phyloP scores from a whole-genome alignment of 1,140 invertebrate species.

The Eurosta solidaginis region DNA sequence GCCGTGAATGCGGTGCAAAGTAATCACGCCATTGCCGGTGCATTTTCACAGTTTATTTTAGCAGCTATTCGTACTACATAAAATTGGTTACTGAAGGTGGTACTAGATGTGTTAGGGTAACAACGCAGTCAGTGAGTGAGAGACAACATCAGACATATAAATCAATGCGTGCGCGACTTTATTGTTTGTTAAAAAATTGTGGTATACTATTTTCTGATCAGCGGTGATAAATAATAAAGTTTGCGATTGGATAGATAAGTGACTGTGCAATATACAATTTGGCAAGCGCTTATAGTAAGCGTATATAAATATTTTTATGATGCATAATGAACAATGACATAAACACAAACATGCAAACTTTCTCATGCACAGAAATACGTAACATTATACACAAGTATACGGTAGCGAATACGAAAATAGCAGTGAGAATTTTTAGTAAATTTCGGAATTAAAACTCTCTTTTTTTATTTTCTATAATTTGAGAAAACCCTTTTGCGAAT shows the following conservation, averaged over 20 bases:
- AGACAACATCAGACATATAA: conserved; percentile 10
- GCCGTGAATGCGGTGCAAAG: conserved; percentile 18
- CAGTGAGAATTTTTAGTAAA: too few relatives aligned
- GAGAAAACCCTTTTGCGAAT: too few relatives aligned
- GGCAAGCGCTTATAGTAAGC: conserved; percentile 18
- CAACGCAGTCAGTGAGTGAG: not conserved
- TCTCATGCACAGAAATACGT: too few relatives aligned
- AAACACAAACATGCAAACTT: not conserved
- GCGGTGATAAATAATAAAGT: conserved; percentile 28
- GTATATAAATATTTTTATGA: conserved; percentile 16
- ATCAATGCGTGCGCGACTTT: conserved; percentile 22
- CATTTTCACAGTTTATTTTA: conserved; percentile 13
- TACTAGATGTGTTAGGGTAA: too few relatives aligned
- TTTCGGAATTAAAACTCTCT: too few relatives aligned
- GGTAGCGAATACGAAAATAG: too few relatives aligned
- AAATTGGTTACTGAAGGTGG: too few relatives aligned
- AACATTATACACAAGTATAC: not conserved
- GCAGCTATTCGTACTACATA: too few relatives aligned
- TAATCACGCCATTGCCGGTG: not conserved
- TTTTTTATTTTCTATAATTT: too few relatives aligned
- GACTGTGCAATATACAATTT: conserved; percentile 17
- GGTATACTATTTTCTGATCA: conserved; percentile 28
- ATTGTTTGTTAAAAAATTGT: conserved; percentile 31
- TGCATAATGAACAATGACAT: not conserved
- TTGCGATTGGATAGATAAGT: conserved; percentile 27